phyloP scores from a whole-genome alignment of 2,888 invertebrate species.

The Tanypteryx hageni region DNA sequence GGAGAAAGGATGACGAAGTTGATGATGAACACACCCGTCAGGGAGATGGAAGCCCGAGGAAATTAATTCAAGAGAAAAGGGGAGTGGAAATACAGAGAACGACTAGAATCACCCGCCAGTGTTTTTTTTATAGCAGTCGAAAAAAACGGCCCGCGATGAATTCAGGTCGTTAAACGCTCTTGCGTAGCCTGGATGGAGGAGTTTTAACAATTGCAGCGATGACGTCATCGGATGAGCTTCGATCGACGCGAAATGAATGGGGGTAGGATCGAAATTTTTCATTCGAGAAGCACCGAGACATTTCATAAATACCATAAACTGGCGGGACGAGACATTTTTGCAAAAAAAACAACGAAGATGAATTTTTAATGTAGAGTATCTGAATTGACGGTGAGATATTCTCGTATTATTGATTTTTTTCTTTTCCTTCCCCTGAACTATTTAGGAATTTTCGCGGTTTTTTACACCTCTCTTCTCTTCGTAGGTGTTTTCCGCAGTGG shows the following conservation, averaged over 20 bases:
- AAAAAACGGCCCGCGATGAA: not conserved
- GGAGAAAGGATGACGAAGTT: constrained; percentile 77
- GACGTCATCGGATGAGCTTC: not conserved
- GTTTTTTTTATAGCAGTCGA: not conserved
- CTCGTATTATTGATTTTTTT: no score
- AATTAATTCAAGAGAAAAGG: constrained; percentile 76
- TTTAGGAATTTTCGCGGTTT: no score
- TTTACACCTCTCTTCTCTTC: no score
- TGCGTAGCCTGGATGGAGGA: not conserved
- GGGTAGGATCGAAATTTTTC: not conserved
- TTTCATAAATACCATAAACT: not conserved
- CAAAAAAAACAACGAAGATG: no score
- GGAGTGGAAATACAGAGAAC: constrained; percentile 74
- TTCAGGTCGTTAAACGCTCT: constrained; percentile 1
- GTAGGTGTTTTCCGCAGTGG: no score
- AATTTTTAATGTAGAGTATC: no score
- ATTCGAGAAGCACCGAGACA: not conserved
- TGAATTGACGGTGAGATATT: no score
- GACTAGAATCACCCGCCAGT: constrained; percentile 76
- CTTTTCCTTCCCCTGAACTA: no score
- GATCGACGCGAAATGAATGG: not conserved
- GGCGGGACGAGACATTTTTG: no score
- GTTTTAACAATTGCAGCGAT: not conserved
- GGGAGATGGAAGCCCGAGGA: constrained; percentile 74
- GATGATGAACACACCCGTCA: constrained; percentile 76